Evolutionary conservation across 2,113 vertebrate genomes (phyloP), one percentile per base, ranked within the genome.

Genomic region (Rhineura floridana): DNA sequence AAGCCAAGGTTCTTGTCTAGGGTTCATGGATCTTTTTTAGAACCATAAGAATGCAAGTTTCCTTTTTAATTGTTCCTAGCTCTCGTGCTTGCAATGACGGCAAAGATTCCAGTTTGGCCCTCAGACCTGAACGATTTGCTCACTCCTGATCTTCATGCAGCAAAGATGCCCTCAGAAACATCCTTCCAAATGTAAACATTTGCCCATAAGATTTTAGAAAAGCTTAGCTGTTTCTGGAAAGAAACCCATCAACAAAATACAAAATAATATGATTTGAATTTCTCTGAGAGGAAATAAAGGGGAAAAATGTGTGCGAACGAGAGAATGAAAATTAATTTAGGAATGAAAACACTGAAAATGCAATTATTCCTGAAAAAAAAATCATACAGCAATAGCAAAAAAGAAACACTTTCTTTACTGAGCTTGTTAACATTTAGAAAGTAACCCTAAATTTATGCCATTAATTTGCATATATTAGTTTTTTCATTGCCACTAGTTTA

Each of bases 371-470:
- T 93, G 89, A 44, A 28, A 90, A 63, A 89, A 90, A 69, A 93
- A 95, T 94, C 92, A 94, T 93, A 93, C 3, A 83, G 87, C 6
- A 87, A 93, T 83, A 93, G 92, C 91, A 91, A 17, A 91, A 93
- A 95, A 93, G 93, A 95, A 94, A 92, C 89, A 95, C 91, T 95
- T 95, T 59, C 93, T 95, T 96, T 92, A 95, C 95, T 93, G 94
- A 92, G 95, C 94, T 96, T 96, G 95, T 96, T 97, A 95, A 95
- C 93, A 94, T 96, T 96, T 94, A 95, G 94, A 93, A 95, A 95
- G 95, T 94, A 95, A 96, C 93, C 94, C 93, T 95, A 94, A 96
- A 95, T 95, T 91, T 93, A 95, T 96, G 92, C 91, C 91, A 93
- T 92, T 96, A 92, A 88, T 96, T 96, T 96, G 94, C 95, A 94